These are phyloP conservation scores for Eptatretus atami DNA, from an alignment of 2,797 vertebrate genomes.

Conservation along the genomic window DNA sequence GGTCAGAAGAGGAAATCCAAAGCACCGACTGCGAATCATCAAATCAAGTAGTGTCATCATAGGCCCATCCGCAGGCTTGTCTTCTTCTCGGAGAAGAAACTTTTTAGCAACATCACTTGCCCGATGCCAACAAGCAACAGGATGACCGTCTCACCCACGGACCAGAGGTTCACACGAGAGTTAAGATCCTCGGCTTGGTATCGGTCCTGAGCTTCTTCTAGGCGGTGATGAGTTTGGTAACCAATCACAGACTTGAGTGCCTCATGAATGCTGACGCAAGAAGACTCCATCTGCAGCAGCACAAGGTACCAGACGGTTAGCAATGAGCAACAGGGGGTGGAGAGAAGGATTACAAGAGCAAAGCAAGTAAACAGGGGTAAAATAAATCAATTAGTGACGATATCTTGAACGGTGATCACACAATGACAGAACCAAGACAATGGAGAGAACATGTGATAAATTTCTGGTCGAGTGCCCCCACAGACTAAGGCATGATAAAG, in stretches of 20 bases:
- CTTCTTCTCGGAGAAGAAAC: conserved; percentile 44
- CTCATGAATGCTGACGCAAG: conserved; percentile 42
- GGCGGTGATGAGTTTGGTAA: conserved; percentile 38
- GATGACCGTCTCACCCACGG: conserved; percentile 31
- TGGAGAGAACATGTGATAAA: too few relatives aligned
- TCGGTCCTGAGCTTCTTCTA: conserved; percentile 42
- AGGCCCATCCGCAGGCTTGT: conserved; percentile 6
- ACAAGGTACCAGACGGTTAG: not conserved
- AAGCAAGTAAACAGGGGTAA: too few relatives aligned
- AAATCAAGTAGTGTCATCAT: too few relatives aligned
- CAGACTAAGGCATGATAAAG: too few relatives aligned
- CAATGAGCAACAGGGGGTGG: not conserved
- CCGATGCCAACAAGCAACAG: conserved; percentile 37
- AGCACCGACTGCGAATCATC: too few relatives aligned
- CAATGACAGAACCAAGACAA: too few relatives aligned
- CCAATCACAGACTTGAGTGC: conserved; percentile 33
- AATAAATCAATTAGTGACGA: too few relatives aligned
- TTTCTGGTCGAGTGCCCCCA: too few relatives aligned
- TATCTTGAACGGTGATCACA: too few relatives aligned
- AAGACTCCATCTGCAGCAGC: conserved; percentile 30
- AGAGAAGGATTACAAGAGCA: too few relatives aligned
- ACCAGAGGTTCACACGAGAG: conserved; percentile 36
- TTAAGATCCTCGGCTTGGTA: conserved; percentile 31
- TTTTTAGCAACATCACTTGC: conserved; percentile 46
- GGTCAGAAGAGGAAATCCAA: too few relatives aligned